Evolutionary conservation across 1,140 invertebrate species (phyloP), one percentile per base, ranked within the genome.

Genomic region (Pemphigus obesinymphae): DNA sequence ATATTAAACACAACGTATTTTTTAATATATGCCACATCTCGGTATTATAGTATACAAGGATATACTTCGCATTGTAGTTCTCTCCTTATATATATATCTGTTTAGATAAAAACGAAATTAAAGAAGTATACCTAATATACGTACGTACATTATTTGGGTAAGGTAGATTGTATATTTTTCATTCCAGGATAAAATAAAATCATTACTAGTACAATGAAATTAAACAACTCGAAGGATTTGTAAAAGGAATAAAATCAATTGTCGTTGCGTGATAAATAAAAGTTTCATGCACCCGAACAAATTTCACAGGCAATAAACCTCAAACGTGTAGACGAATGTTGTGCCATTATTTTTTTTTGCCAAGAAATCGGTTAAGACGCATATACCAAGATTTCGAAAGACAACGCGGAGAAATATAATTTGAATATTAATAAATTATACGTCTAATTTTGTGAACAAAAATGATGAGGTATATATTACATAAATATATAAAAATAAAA

Each of bases 231-330:
- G 58, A 63, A 63, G 3, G 76, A 63, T 63, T 80, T 61, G 23
- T 40, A 45, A 40, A 63, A 26, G 37, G 31, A 63, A 43, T 20
- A 80, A 73, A 80, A 78, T 43, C 37, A 26, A 31, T 63, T 45
- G 75, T 26, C 75, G 17, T 58, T 80, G 76, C 53, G 37, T 17
- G n/a, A 45, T 45, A 80, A 58, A 80, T 80, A 61, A 80, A 80
- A 80, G 37, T 61, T 43, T 20, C 37, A 20, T 11, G 13, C 55
- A 26, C 34, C 34, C 53, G 37, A 58, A 63, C 15, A 63, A 63
- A 80, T 80, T 80, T 80, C 76, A 80, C 76, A 80, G 76, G 63
- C 55, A 80, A 63, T 80, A 80, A 45, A 63, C 53, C 37, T 45
- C 15, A 63, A 40, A 63, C 55, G 37, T 45, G 55, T 43, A 80